Conservation (phyloP, 2,113 vertebrate species). For the Austrofundulus limnaeus region DNA sequence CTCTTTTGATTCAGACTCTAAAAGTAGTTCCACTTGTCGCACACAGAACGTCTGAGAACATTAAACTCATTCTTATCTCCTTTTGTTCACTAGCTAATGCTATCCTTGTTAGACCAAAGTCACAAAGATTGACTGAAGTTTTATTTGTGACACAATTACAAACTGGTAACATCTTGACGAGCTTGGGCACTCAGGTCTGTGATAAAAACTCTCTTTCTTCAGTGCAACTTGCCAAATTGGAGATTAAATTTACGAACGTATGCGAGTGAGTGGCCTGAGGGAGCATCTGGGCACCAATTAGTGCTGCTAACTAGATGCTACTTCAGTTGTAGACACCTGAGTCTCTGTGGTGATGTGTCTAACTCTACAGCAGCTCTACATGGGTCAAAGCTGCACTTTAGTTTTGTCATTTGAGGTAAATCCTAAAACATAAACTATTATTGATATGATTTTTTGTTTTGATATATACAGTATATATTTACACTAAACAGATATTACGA, state of each 20-base stretch:
- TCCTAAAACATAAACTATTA: too few species aligned
- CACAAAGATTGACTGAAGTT: neutral
- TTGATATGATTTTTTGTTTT: too few species aligned
- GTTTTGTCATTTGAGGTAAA: too few species aligned
- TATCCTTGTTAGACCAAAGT: too few species aligned
- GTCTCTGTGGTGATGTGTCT: neutral
- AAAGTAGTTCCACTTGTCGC: neutral
- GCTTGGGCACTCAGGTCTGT: neutral
- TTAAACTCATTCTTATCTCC: neutral
- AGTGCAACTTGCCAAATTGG: slow-evolving; percentile 11
- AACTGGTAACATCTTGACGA: too few species aligned
- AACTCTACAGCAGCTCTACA: neutral
- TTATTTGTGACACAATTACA: too few species aligned
- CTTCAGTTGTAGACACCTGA: slow-evolving; percentile 3
- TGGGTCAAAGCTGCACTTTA: neutral
- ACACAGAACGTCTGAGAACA: neutral
- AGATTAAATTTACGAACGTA: neutral
- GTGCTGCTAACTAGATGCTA: too few species aligned
- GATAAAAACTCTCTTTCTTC: neutral
- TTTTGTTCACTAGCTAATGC: neutral
- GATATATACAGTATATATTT: too few species aligned
- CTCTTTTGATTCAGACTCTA: neutral
- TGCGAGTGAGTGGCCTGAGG: neutral
- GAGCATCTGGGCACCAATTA: slow-evolving; percentile 27
- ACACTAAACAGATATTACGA: too few species aligned